A percentile compares a stretch with the other conserved stretches of the same genome.
Evolutionary conservation across 2,113 vertebrate genomes (phyloP).

Genomic region (Ancistrus triradiatus): DNA sequence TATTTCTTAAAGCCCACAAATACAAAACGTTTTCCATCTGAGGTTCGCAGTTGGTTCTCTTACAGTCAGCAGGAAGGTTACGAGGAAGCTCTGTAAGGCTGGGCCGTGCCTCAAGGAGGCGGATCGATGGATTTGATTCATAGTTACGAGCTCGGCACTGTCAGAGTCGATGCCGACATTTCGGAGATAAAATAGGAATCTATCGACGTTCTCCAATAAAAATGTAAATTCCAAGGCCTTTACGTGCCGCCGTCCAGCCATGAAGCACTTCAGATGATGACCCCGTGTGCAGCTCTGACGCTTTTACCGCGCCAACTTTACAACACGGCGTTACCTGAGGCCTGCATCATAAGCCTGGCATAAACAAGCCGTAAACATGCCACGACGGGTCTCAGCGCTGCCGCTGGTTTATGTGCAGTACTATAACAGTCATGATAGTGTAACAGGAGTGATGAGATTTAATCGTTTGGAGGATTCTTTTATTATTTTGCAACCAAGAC

Average conservation of each 20-base stretch:
- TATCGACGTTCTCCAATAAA: conserved; percentile 26
- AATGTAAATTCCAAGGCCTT: conserved; percentile 32
- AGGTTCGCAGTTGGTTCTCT: no score
- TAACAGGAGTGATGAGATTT: background rate
- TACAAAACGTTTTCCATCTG: no score
- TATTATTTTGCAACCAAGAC: no score
- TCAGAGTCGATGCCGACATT: conserved; percentile 26
- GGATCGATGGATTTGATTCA: conserved; percentile 30
- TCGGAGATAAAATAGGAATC: conserved; percentile 38
- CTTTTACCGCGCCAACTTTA: conserved; percentile 20
- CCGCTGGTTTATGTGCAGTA: background rate
- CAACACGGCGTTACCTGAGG: background rate
- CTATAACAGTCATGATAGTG: background rate
- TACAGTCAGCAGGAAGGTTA: background rate
- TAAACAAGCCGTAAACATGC: background rate
- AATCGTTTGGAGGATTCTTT: no score
- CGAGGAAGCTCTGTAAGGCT: no score
- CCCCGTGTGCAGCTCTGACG: conserved; percentile 12
- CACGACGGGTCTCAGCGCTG: background rate
- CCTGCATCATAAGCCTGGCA: background rate
- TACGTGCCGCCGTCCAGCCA: background rate
- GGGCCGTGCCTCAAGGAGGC: no score
- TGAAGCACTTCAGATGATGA: conserved; percentile 12
- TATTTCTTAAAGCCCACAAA: no score
- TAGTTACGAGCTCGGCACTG: conserved; percentile 2